Evolutionary conservation across 1,140 invertebrate species (phyloP).

Genomic region (Drosophila biarmipes): DNA sequence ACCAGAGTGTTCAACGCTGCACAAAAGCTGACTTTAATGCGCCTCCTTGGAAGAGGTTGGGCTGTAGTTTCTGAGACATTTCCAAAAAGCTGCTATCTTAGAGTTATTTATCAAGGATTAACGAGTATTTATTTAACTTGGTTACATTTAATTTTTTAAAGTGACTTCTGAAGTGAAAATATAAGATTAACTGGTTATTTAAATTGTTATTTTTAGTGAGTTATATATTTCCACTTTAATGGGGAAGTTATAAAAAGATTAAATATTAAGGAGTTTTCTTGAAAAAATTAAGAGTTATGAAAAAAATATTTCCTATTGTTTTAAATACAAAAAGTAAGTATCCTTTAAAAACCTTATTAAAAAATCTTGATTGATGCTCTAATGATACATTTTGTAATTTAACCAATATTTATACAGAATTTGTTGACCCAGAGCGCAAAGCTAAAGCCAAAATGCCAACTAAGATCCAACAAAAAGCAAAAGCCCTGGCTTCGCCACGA

Average conservation of each 20-base stretch:
- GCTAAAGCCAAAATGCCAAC: constrained; percentile 1
- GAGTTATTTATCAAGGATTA: not conserved
- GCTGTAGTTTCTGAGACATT: not conserved
- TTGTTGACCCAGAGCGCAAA: not conserved
- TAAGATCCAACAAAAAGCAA: constrained; percentile 9
- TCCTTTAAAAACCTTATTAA: no score
- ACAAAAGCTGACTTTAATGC: constrained; percentile 14
- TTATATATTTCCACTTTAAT: no score
- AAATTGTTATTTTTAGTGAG: no score
- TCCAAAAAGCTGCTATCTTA: not conserved
- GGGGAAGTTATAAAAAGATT: no score
- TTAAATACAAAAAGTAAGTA: no score
- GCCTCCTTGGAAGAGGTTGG: not conserved
- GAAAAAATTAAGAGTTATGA: no score
- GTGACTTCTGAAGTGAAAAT: no score
- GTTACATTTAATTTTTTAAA: no score
- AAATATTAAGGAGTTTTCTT: no score
- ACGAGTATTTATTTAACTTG: not conserved
- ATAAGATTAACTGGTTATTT: no score
- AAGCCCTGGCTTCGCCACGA: not conserved
- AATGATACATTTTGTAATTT: not conserved
- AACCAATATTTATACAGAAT: not conserved
- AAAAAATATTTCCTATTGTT: no score
- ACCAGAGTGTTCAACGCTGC: constrained; percentile 8
- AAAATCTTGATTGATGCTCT: not conserved